Conservation (phyloP, 35 echinoderm and acorn worm genomes). For the Heliocidaris erythrogramma region DNA sequence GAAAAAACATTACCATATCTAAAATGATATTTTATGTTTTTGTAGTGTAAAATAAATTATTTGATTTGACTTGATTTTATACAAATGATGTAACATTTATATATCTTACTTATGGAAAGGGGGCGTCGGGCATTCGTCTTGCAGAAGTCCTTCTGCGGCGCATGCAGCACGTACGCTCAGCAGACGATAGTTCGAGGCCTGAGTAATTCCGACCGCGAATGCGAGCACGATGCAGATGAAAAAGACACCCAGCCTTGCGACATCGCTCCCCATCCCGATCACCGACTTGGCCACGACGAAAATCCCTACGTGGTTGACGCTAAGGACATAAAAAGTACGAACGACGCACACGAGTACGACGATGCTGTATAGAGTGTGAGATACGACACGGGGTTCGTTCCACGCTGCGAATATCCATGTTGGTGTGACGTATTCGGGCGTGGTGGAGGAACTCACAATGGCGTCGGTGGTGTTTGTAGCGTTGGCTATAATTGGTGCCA, state of each 20-base stretch:
- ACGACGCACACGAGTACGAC: background rate
- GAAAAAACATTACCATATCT: too few relatives aligned
- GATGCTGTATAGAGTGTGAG: conserved; percentile 13
- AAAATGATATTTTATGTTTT: too few relatives aligned
- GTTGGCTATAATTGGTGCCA: background rate
- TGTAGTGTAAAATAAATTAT: too few relatives aligned
- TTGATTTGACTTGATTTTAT: too few relatives aligned
- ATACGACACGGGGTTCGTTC: conserved; percentile 8
- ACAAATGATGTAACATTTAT: too few relatives aligned
- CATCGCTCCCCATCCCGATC: conserved; percentile 28
- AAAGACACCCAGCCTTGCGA: background rate
- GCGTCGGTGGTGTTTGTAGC: background rate
- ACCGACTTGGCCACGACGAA: conserved; percentile 38
- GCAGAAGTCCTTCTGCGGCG: background rate
- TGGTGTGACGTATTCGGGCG: background rate
- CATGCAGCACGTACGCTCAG: background rate
- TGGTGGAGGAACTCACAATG: background rate
- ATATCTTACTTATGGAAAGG: background rate
- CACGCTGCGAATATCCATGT: background rate
- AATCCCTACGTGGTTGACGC: background rate
- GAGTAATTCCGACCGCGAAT: background rate
- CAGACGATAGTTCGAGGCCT: background rate
- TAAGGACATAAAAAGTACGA: background rate
- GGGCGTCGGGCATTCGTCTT: background rate
- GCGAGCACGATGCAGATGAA: background rate